Evolutionary conservation across 2,888 invertebrate species (phyloP).

Genomic region (Machimus rusticus): DNA sequence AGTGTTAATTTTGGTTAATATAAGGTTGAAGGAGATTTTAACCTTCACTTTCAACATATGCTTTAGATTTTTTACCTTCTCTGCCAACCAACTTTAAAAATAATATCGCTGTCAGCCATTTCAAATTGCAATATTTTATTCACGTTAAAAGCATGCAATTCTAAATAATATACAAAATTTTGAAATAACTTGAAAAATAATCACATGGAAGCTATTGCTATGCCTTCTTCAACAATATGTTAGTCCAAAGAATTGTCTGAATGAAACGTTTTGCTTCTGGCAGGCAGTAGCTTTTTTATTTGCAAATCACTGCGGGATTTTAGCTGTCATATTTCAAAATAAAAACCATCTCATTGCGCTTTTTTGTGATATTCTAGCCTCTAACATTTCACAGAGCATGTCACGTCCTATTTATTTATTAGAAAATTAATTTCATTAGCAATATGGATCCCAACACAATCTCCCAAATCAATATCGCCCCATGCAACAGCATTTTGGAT

Average conservation of each 20-base stretch:
- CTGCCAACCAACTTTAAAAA: no score
- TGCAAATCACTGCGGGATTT: not conserved
- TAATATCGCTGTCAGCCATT: no score
- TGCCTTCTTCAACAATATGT: not conserved
- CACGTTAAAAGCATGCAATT: no score
- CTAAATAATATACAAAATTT: not conserved
- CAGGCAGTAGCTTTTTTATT: not conserved
- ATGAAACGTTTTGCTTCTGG: not conserved
- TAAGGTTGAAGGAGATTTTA: no score
- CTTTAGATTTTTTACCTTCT: no score
- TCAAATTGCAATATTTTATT: no score
- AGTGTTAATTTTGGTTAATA: no score
- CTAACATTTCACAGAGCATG: not conserved
- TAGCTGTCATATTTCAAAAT: not conserved
- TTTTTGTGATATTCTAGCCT: not conserved
- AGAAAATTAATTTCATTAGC: slow-evolving; percentile 57
- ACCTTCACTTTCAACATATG: no score
- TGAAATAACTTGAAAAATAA: not conserved
- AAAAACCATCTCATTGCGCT: not conserved
- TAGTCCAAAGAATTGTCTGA: not conserved
- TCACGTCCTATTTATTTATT: not conserved
- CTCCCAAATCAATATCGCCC: slow-evolving; percentile 62
- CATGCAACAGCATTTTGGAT: slow-evolving; percentile 59
- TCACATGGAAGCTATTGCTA: not conserved
- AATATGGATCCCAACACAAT: slow-evolving; percentile 66